Percentiles rank a stretch among this genome's conserved stretches.
Conservation (phyloP, 2,113 vertebrate genomes). For the Mormoops blainvillei region DNA sequence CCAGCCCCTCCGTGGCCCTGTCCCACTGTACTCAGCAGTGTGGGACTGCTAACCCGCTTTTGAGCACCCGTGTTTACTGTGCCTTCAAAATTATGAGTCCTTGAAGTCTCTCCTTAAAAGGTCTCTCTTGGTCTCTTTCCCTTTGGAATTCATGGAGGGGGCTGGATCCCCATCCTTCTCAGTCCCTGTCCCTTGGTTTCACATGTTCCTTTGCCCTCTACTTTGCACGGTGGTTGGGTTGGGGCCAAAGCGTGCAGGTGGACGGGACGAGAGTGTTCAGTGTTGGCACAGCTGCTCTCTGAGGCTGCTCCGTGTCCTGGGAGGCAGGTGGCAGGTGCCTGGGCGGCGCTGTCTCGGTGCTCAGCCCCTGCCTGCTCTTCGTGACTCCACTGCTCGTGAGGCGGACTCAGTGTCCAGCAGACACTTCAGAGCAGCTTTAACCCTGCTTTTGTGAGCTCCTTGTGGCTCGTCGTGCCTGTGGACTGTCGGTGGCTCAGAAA, state of each 20-base stretch:
- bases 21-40: neutral
- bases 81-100: fast-evolving
- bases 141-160: neutral
- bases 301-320: neutral
- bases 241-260: neutral
- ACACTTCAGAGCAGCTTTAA: neutral
- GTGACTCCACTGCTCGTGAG: neutral
- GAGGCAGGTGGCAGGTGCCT: too few species aligned
- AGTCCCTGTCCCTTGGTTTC: neutral
- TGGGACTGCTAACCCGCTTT: neutral
- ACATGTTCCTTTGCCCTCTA: neutral
- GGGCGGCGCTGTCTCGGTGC: neutral
- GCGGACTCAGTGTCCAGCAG: neutral
- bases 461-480: neutral
- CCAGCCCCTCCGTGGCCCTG: neutral
- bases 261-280: too few species aligned
- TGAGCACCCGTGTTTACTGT: neutral
- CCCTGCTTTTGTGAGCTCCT: too few species aligned
- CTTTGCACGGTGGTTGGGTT: neutral
- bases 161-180: neutral
- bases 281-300: neutral
- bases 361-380: fast-evolving
- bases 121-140: neutral
- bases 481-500: neutral
- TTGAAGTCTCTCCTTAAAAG: too few species aligned